Base-by-base conservation (phyloP, 2,888 invertebrate genomes). In the Proisotoma minuta region DNA sequence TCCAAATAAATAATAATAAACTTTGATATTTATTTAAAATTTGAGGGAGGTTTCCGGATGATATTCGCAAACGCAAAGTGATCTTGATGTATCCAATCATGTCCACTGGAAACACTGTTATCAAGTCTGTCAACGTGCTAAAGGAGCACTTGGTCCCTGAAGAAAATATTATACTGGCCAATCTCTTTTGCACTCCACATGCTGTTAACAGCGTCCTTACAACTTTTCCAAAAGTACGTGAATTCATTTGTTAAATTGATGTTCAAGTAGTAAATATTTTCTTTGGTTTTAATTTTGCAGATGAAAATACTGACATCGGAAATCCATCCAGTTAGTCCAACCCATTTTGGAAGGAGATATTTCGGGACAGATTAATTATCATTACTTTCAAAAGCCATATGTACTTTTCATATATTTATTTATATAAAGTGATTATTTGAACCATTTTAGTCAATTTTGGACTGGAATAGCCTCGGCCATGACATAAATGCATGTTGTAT, bases 291-390 rank as follows among this genome's bases (percentile, higher is more conserved):
- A 48, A 54, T 53, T 39, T 77, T 77, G 22, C 82, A 87, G 82
- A 85, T 99, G 87, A 95, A 90, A 78, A 93, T 98, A 74, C 82
- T 99, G 61, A 96, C 98, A 0, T 93, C 97, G 0, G 98, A 99
- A 78, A 84, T 99, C 26, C 91, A 96, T 78, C 88, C 88, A 0
- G 88, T 95, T 2, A 94, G 96, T 8, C 98, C 98, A 8, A 95
- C 93, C 80, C 97, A 98, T 79, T 99, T 99, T 80, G 97, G 98
- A 57, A 91, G 92, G 79, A 96, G 93, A 79, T 99, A 99, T 81
- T 99, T 99, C 81, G 98, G 98, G 72, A 98, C 98, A 60, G 97
- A 97, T 81, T 98, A 75, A 75, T 27, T 3, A 5, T 20, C 8
- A 50, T 8, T n/a, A 23, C 20, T 23, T 23, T 8, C 23, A 50